phyloP scores from a whole-genome alignment of 2,888 invertebrate genomes.

The Mesorhabditis belari region DNA sequence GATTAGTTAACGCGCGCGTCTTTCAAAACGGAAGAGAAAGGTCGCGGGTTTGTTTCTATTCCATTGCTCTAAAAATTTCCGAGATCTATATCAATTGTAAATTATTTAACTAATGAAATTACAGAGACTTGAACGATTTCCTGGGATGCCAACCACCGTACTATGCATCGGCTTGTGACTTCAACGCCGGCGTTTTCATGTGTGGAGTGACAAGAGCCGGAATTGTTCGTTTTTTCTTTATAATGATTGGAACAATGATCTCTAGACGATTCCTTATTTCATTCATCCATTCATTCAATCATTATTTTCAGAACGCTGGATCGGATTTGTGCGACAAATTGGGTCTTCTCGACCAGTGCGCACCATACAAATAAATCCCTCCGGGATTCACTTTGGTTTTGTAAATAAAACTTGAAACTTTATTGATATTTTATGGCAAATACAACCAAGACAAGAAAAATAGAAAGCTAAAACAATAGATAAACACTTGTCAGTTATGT shows the following conservation, averaged over 20 bases:
- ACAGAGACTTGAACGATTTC: not conserved
- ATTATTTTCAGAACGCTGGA: not conserved
- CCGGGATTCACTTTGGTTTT: not conserved
- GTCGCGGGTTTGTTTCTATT: no score
- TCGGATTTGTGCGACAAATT: not conserved
- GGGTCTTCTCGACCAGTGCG: not conserved
- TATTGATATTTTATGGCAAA: not conserved
- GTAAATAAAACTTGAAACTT: not conserved
- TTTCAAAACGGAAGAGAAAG: no score
- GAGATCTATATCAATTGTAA: no score
- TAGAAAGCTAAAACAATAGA: not conserved
- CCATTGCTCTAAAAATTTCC: no score
- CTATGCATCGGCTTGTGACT: not conserved
- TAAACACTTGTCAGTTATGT: not conserved
- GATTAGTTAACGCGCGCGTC: no score
- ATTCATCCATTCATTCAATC: no score
- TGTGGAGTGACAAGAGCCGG: not conserved
- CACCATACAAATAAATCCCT: not conserved
- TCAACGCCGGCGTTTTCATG: not conserved
- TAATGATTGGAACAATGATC: no score
- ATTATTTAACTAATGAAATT: no score
- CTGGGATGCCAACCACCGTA: not conserved
- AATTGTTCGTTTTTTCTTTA: not conserved
- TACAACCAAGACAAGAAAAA: no score
- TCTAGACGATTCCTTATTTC: no score